Base-by-base conservation (phyloP, 2,113 vertebrate genomes). In the Ammospiza caudacuta region DNA sequence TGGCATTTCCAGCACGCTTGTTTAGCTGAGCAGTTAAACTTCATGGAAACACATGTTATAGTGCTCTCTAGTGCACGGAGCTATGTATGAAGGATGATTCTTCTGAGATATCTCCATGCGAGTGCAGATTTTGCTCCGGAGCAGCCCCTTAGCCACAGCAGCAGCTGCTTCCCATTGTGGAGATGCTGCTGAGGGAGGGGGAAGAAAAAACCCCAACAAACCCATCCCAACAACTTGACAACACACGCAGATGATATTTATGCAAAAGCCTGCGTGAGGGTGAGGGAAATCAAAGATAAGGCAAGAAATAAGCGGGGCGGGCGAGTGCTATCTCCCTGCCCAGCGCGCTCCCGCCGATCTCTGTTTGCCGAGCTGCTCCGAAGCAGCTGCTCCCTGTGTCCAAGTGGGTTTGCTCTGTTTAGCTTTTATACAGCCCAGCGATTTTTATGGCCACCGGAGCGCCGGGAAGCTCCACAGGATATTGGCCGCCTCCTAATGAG, bases 401-500 rank as follows among this genome's bases (percentile, higher is more conserved):
- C 19, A 3, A 80, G 58, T 80, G 80, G 7, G 83, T 87, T 95
- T 64, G 12, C 31, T 87, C 90, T 95, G 85, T 91, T 97, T 96
- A 72, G 73, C 41, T 97, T 95, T 90, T 80, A 63, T 89, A 94
- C 97, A 95, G 93, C 94, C 23, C 41, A 95, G 96, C 28, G 94
- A 88, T 96, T 97, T 97, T 97, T 97, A 98, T 93, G 93, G 96
- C 92, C n/a, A 33, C 87, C 25, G 11, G 76, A 92, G 88, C 68
- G 2, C 94, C 27, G 81, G 97, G 97, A 97, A 97, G 93, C 87
- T 74, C 67, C 18, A 58, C 82, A 97, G 97, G 92, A 96, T 89
- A 96, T 96, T 96, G 95, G 95, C 96, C 33, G 39, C 82, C 21
- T 92, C 94, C 96, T 97, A 95, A 98, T 91, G 94, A 97, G 90